Evolutionary conservation across 1,140 invertebrate species (phyloP), one percentile per base, ranked within the genome.

Genomic region (Brachionus sp.): DNA sequence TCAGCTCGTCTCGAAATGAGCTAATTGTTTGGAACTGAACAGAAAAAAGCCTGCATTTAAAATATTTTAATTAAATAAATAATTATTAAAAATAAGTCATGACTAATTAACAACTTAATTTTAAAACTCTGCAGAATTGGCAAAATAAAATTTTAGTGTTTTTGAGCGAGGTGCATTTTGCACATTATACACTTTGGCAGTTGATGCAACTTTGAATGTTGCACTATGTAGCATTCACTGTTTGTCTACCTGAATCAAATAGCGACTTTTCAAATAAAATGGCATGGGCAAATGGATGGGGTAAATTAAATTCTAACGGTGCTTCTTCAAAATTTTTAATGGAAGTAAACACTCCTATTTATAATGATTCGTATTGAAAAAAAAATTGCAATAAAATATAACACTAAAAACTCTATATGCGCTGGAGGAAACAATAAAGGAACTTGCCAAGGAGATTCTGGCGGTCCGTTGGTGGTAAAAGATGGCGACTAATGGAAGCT

Each of bases 361-460:
- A 50, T 80, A 29, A 53, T 19, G 25, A 23, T 50, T 10, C 13
- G 0, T 39, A 3, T 50, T 80, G 77, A 13, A 16, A 44, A 33
- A 9, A 29, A 5, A 42, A 5, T 23, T 13, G 44, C 5, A 2
- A 5, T 42, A 19, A 44, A 19, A 19, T 13, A 2, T 3, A 64
- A 29, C 13, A 13, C 23, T 16, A 42, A 80, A 3, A 12, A 50
- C 35, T 19, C 13, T 57, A 39, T 82, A 25, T 82, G 44, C 33
- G 57, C 78, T 39, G 57, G 78, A 3, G 50, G 5, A 9, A 10
- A 39, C 1, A 44, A 12, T 68, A 64, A 64, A 16, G 62, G 57
- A 33, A 82, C 80, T 33, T 82, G 80, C 46, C 57, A 46, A 82
- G 77, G 77, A 19, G 57, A 66, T 70, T 66, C 57, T n/a, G 80